Evolutionary conservation across 1,140 invertebrate species (phyloP), one percentile per base, ranked within the genome.

Genomic region (Caerostris extrusa): DNA sequence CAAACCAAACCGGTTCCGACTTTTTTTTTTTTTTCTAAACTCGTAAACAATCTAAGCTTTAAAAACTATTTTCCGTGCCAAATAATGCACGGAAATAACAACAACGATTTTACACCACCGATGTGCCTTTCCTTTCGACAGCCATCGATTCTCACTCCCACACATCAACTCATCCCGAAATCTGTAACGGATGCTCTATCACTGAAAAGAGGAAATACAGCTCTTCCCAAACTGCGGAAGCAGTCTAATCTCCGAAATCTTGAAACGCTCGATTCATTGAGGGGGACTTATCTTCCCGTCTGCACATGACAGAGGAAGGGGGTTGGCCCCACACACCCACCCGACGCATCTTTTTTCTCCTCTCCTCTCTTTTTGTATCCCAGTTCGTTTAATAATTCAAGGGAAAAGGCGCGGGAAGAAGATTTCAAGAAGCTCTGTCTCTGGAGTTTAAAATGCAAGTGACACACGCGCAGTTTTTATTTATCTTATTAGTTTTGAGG

Each of bases 121-220:
- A 77, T 50, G 12, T 12, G 34, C 71, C 71, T 53, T 57, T 19
- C 82, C 12, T 58, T 19, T 83, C 82, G 57, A 3, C 5, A 3
- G 7, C 14, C 81, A 57, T 77, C 71, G 71, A 77, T 77, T 77
- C n/a, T 34, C 5, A 3, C 10, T 64, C 34, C 50, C 50, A 1
- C 69, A 12, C 81, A 17, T 55, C 50, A 58, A 58, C 56, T 5
- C 3, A 19, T 12, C 88, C 85, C 50, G 7, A 88, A 88, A 90
- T 19, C 88, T 56, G 88, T 71, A 77, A 90, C 88, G 88, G 88
- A 90, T 90, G 88, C 88, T 69, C 88, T 50, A 90, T 90, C 88
- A 90, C 19, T 64, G 67, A 77, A 77, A 77, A 34, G 86, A 50
- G 88, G 88, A 90, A 90, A 90, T 58, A 57, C 7, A 50, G 64